Evolutionary conservation across 1,140 invertebrate genomes (phyloP).

Genomic region (Varroa destructor): DNA sequence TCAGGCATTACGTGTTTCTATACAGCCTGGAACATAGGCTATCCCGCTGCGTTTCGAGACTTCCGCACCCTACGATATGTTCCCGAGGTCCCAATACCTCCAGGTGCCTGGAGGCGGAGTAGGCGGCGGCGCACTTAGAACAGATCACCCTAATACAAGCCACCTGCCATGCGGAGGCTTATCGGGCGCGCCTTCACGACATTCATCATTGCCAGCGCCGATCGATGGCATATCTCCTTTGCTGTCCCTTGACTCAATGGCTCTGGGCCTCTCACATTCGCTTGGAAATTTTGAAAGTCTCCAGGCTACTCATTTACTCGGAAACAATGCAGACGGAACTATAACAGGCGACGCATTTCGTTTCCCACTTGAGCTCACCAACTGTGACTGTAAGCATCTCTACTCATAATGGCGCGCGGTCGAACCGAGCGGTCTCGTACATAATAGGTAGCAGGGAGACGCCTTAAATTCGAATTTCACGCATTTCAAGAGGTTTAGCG

Average conservation of each 20-base stretch:
- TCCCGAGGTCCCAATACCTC: constrained; percentile 17
- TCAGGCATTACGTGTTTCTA: too few species aligned
- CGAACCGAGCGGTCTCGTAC: too few species aligned
- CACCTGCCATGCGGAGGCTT: too few species aligned
- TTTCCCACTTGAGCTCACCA: constrained; percentile 22
- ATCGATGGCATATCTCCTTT: not conserved
- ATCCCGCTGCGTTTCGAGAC: too few species aligned
- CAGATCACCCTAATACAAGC: not conserved
- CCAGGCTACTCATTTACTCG: too few species aligned
- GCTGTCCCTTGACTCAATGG: constrained; percentile 4
- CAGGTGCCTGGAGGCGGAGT: not conserved
- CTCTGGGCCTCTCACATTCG: constrained; percentile 9
- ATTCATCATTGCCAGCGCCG: constrained; percentile 24
- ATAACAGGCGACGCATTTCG: constrained; percentile 1
- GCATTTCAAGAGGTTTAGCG: too few species aligned
- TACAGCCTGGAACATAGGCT: too few species aligned
- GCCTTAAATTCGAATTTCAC: too few species aligned
- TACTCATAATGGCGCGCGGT: too few species aligned
- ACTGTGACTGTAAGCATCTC: constrained; percentile 20
- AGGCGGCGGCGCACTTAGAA: not conserved
- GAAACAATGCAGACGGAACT: too few species aligned
- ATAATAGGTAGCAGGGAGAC: too few species aligned
- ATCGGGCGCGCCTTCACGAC: not conserved
- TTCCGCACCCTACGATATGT: too few species aligned
- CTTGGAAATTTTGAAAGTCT: not conserved